Evolutionary conservation across 2,797 vertebrate species (phyloP), one percentile per base, ranked within the genome.

Genomic region (Epinephelus coioides): DNA sequence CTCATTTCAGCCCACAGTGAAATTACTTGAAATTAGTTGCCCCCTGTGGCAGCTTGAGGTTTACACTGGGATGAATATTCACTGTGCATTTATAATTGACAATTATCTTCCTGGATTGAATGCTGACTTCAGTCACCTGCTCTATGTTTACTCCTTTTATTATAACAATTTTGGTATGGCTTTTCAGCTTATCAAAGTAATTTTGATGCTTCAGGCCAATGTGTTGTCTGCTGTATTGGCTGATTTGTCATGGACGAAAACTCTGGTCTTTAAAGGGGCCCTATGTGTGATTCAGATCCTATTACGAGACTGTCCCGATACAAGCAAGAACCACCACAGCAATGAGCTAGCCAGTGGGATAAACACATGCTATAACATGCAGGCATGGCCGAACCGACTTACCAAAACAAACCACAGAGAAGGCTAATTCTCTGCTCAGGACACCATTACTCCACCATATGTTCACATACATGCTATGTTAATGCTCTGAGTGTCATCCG

Each of bases 21-120:
- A 79, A 67, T 78, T 47, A 2, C 50, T 65, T 76, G 27, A 63
- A 57, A 71, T 7, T 10, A n/a, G 30, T 60, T 78, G 12, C 57
- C 53, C 34, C 46, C 43, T 53, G 4, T 34, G 49, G 40, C 25
- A 66, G 23, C n/a, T 40, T 50, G 18, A 4, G 21, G 18, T 53
- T 47, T 67, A 34, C 13, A 38, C 6, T 61, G 30, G 15, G 2
- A 43, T 88, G 17, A 82, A 88, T 84, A 83, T 81, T 79, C 47
- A 73, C 78, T 60, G 40, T 55, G 44, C 55, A 43, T 76, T 68
- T 79, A 51, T 76, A 70, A 77, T 73, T 80, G 46, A 69, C 49
- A 74, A 69, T 70, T 30, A 73, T 78, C 21, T 67, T 43, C 46
- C 43, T 63, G 43, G 50, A 71, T 46, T 78, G 47, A 15, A 51